Conservation (phyloP, 2,888 invertebrate species). For the Odontocolon sp. region DNA sequence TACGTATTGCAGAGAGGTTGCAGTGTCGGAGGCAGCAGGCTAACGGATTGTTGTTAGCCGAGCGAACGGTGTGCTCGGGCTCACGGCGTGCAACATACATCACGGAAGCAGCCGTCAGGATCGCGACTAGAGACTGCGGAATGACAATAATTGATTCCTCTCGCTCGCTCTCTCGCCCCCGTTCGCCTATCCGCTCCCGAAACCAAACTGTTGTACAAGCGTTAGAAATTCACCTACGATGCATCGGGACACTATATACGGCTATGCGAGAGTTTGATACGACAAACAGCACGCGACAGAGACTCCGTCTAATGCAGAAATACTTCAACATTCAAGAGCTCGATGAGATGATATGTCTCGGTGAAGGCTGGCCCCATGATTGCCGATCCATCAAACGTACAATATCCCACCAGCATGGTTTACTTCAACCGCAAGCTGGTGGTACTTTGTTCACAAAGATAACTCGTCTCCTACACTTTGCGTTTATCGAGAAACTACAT, state of each 20-base stretch:
- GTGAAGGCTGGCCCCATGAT: slow-evolving; percentile 38
- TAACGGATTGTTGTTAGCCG: slow-evolving; percentile 76
- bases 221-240: slow-evolving; percentile 42
- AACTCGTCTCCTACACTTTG: slow-evolving; percentile 77
- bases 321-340: slow-evolving; percentile 8
- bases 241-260: not conserved
- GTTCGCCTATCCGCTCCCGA: not conserved
- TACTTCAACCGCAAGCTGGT: slow-evolving; percentile 11
- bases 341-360: slow-evolving; percentile 27
- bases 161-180: slow-evolving; percentile 56
- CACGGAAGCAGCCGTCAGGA: slow-evolving; percentile 76
- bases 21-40: slow-evolving; percentile 61
- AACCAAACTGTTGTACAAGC: slow-evolving; percentile 36
- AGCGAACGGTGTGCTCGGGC: slow-evolving; percentile 55
- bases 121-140: slow-evolving; percentile 73
- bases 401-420: slow-evolving; percentile 34
- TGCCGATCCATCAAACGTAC: slow-evolving; percentile 53
- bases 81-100: slow-evolving; percentile 73
- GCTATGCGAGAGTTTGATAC: slow-evolving; percentile 8
- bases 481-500: slow-evolving; percentile 34
- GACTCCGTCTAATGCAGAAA: slow-evolving; percentile 27
- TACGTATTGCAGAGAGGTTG: slow-evolving; percentile 47
- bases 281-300: not conserved
- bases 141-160: slow-evolving; percentile 79
- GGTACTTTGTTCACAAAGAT: slow-evolving; percentile 70